Conservation (phyloP, 2,113 vertebrate species). For the Pycnonotus jocosus region DNA sequence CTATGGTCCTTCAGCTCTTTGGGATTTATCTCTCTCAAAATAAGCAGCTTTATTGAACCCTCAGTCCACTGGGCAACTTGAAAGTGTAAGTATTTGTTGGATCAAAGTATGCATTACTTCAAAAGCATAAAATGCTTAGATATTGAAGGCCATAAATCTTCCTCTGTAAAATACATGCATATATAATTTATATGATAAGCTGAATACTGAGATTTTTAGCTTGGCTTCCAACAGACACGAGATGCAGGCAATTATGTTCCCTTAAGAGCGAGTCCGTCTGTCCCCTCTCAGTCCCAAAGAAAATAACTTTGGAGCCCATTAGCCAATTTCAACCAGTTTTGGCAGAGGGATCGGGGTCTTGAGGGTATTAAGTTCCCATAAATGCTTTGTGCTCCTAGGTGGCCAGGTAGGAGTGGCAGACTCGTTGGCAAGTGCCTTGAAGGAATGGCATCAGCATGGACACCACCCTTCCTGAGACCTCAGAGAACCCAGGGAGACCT, state of each 20-base stretch:
- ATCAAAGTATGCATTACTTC: constrained; percentile 48
- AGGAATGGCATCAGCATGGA: neutral
- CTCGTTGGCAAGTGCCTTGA: neutral
- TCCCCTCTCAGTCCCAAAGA: constrained; percentile 46
- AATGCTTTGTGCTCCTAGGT: neutral
- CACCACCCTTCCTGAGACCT: neutral
- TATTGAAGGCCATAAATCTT: constrained; percentile 59
- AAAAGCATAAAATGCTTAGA: constrained; percentile 47
- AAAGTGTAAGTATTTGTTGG: constrained; percentile 40
- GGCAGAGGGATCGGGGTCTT: neutral
- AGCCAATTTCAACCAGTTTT: constrained; percentile 6
- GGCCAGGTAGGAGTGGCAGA: constrained; percentile 12
- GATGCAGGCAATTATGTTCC: constrained; percentile 32
- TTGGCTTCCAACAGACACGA: constrained; percentile 25
- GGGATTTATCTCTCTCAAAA: neutral
- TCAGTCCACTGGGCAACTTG: neutral
- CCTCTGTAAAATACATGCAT: constrained; percentile 30
- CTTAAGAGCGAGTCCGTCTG: neutral
- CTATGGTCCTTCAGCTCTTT: neutral
- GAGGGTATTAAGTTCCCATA: constrained; percentile 5
- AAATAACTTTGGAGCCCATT: constrained; percentile 1
- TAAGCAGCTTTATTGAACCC: neutral
- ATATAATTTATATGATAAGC: constrained; percentile 57
- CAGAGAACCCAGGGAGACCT: neutral
- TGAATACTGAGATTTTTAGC: constrained; percentile 16